These are phyloP conservation scores for Squalus acanthias DNA, from an alignment of 2,797 vertebrate genomes.

Conservation along the genomic window DNA sequence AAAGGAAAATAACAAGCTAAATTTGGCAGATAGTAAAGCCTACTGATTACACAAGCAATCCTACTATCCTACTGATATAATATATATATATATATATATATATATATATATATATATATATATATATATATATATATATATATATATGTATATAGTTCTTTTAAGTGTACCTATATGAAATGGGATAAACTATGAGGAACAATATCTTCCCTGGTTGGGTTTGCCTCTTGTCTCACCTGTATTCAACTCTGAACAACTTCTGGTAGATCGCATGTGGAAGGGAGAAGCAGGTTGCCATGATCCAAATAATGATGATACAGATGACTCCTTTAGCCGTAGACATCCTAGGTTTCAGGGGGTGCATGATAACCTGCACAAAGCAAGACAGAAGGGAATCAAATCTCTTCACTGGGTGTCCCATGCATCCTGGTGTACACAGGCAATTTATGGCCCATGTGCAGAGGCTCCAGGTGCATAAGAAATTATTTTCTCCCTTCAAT, in stretches of 20 bases:
- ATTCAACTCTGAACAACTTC: conserved; percentile 37
- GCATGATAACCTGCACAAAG: conserved; percentile 38
- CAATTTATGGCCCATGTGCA: not conserved
- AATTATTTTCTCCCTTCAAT: not conserved
- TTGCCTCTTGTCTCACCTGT: conserved; percentile 20
- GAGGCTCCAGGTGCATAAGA: not conserved
- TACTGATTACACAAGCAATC: not conserved
- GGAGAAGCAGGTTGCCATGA: conserved; percentile 37
- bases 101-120: too few species aligned
- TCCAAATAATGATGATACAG: conserved; percentile 33
- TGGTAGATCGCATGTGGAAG: conserved; percentile 38
- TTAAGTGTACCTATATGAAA: not conserved
- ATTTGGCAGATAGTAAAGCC: not conserved
- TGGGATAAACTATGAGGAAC: too few species aligned
- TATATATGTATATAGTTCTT: too few species aligned
- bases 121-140: too few species aligned
- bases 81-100: too few species aligned
- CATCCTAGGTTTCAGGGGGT: conserved; percentile 34
- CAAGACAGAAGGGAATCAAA: not conserved
- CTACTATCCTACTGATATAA: not conserved
- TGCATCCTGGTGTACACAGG: not conserved
- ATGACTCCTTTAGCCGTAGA: conserved; percentile 20
- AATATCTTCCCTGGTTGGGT: not conserved
- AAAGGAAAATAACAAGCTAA: not conserved
- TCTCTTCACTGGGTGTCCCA: not conserved